Conservation (phyloP, 2,888 invertebrate genomes). For the Lepidocyrtinus sp. region DNA sequence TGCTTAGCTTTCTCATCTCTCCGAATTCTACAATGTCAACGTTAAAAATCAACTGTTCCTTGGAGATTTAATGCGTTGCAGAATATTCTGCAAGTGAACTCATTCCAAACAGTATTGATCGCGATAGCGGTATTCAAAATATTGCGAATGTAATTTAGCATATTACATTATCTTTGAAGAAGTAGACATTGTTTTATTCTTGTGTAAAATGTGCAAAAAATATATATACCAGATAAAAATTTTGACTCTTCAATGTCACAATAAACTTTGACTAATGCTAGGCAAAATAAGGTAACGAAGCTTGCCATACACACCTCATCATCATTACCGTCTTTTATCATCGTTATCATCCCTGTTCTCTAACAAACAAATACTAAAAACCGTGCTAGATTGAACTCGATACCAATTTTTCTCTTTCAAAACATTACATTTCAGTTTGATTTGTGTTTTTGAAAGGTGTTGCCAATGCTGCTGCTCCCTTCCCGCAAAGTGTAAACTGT, state of each 20-base stretch:
- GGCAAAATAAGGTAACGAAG: background rate
- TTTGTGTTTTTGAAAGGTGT: background rate
- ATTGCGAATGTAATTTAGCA: too few species aligned
- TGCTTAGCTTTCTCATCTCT: background rate
- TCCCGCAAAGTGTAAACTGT: conserved; percentile 3
- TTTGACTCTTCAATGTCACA: conserved; percentile 11
- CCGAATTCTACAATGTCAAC: background rate
- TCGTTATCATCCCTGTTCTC: background rate
- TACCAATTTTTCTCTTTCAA: conserved; percentile 3
- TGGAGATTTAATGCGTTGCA: background rate
- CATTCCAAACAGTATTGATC: background rate
- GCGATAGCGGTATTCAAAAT: background rate
- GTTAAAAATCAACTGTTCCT: background rate
- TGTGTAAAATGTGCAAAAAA: background rate
- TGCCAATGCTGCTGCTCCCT: conserved; percentile 13
- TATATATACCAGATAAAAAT: conserved; percentile 1
- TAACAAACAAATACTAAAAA: conserved; percentile 5
- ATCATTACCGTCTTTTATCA: conserved; percentile 1
- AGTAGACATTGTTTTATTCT: too few species aligned
- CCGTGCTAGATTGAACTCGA: background rate
- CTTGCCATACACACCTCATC: background rate
- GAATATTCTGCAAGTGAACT: background rate
- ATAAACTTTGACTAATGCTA: background rate
- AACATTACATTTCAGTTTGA: too few species aligned
- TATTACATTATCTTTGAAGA: too few species aligned